These are phyloP conservation scores for Psix sp. DNA, from an alignment of 1,140 invertebrate species.

Conservation along the genomic window DNA sequence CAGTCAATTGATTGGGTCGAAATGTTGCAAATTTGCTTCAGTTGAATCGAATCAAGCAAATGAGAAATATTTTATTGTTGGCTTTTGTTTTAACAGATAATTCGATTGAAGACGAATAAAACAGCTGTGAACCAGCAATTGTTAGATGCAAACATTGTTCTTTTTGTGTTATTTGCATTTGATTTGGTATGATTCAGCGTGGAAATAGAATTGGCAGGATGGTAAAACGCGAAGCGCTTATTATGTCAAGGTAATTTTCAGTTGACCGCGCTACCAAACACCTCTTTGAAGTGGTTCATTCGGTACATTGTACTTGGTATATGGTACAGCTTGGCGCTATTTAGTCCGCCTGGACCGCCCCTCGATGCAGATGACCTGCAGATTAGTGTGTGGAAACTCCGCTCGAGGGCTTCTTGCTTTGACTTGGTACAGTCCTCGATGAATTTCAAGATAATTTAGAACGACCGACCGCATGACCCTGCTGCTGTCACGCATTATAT, in stretches of 20 bases:
- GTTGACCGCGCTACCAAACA: constrained; percentile 34
- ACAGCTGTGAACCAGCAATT: no score
- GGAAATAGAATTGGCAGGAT: no score
- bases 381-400: constrained; percentile 63
- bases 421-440: constrained; percentile 60
- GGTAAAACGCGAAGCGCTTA: no score
- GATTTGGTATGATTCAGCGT: no score
- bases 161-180: no score
- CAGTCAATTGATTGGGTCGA: no score
- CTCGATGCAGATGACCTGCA: constrained; percentile 67
- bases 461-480: constrained; percentile 36
- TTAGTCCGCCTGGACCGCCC: constrained; percentile 51
- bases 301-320: constrained; percentile 47
- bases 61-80: no score
- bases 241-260: constrained; percentile 43
- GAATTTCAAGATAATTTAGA: constrained; percentile 67
- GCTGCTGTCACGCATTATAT: constrained; percentile 50
- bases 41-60: no score
- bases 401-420: constrained; percentile 66
- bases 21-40: no score
- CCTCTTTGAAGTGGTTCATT: constrained; percentile 57
- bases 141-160: no score
- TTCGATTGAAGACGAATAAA: no score
- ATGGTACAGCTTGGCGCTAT: constrained; percentile 31
- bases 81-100: no score